Evolutionary conservation across 2,888 invertebrate genomes (phyloP).

Genomic region (Odontomyia ornata): DNA sequence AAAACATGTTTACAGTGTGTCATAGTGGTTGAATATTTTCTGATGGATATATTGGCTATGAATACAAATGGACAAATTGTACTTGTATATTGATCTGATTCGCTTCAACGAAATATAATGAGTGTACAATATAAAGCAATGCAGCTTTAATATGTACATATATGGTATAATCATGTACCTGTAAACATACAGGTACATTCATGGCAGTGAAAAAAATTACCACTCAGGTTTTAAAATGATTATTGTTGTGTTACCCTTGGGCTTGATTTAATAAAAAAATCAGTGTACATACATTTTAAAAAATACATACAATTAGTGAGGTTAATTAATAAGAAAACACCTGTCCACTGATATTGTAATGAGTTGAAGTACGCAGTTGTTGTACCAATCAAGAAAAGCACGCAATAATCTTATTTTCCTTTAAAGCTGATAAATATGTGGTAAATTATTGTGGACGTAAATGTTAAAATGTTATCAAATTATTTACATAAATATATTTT

Average conservation of each 20-base stretch:
- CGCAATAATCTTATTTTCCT: background rate
- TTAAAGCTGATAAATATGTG: too few relatives aligned
- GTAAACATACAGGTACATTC: too few relatives aligned
- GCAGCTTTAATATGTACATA: too few relatives aligned
- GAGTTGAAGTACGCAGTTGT: background rate
- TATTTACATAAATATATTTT: too few relatives aligned
- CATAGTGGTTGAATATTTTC: background rate
- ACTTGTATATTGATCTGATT: conserved; percentile 19
- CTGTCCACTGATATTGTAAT: background rate
- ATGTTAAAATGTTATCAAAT: too few relatives aligned
- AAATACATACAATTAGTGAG: background rate
- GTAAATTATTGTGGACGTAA: too few relatives aligned
- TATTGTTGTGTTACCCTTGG: background rate
- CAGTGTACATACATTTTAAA: background rate
- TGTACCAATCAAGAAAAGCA: background rate
- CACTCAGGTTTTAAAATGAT: background rate
- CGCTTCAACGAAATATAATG: background rate
- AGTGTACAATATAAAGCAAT: background rate
- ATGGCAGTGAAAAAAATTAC: too few relatives aligned
- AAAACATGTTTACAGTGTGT: conserved; percentile 35
- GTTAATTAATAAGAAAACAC: background rate
- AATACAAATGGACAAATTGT: conserved; percentile 33
- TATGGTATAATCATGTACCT: too few relatives aligned
- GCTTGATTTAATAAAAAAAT: background rate
- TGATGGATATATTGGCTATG: conserved; percentile 38